phyloP scores from a whole-genome alignment of 2,888 invertebrate genomes.

The Ichneumoninae sp. region DNA sequence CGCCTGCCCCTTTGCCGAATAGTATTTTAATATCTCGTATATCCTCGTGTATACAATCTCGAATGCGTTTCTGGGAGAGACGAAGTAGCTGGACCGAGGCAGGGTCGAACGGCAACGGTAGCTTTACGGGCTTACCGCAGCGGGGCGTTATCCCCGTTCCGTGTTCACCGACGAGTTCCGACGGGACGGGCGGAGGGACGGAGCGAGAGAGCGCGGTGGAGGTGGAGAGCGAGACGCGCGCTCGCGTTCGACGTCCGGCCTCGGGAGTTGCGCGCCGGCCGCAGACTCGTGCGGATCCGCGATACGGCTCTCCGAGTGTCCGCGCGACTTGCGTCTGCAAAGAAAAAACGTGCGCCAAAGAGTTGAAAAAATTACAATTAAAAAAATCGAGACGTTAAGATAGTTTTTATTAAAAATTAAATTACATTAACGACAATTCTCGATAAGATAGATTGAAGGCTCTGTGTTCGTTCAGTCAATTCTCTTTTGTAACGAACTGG shows the following conservation, averaged over 20 bases:
- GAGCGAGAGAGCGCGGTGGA: conserved; percentile 62
- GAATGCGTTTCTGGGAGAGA: background rate
- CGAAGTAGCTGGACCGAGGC: background rate
- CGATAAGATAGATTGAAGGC: background rate
- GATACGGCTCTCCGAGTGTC: conserved; percentile 27
- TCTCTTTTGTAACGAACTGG: background rate
- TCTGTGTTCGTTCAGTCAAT: background rate
- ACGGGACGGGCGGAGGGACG: conserved; percentile 50
- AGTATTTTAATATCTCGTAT: background rate
- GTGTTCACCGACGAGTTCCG: conserved; percentile 49
- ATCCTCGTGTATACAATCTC: background rate
- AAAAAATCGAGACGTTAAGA: background rate
- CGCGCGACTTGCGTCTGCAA: conserved; percentile 18
- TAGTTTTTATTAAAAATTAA: background rate
- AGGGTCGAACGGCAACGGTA: conserved; percentile 28
- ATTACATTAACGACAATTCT: background rate
- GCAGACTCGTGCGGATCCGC: conserved; percentile 64
- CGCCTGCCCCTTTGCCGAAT: background rate
- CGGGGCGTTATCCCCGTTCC: conserved; percentile 48
- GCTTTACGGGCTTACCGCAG: conserved; percentile 34
- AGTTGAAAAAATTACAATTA: background rate
- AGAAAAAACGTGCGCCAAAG: conserved; percentile 12
- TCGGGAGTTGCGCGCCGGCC: conserved; percentile 72
- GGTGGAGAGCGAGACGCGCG: conserved; percentile 58
- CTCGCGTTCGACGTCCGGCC: conserved; percentile 41